Evolutionary conservation across 2,797 vertebrate species (phyloP), one percentile per base, ranked within the genome.

Genomic region (Botia kubotai): DNA sequence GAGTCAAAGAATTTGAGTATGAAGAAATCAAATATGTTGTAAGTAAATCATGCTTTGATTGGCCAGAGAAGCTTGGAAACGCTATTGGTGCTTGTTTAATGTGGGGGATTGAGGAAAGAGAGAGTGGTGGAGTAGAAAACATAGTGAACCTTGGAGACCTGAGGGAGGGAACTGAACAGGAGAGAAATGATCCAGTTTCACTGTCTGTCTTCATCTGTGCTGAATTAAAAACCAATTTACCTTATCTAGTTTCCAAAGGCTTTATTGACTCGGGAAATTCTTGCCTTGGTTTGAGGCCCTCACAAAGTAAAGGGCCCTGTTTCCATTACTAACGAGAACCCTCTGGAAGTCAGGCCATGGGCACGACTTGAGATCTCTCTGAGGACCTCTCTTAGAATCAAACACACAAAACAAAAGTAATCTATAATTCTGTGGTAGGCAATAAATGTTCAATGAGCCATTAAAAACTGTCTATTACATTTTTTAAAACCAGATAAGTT

Each of bases 301-400:
- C 86, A 26, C 84, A 84, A 73, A 80, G 82, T 63, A 13, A 46
- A 46, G 74, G 43, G 83, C 85, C 84, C 84, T 90, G 87, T 92
- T 92, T 89, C 79, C 75, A 81, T 85, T 82, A 58, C 87, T 92
- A 93, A 94, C 87, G 55, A 84, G 86, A 94, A 93, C 90, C 90
- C 77, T 87, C 87, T 92, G 91, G 83, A 87, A 82, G 84, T 87
- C 75, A 52, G 21, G 36, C 52, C 11, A 66, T 43, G 29, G 48
- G 76, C 82, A 46, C 7, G 21, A 46, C 52, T 48, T 43, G 50
- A 50, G 80, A 26, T 70, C 19, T 66, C 26, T 53, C 39, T 60
- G 7, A 76, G 26, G 29, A 33, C 39, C 26, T 19, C 21, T 48
- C 11, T 39, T 43, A 43, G n/a, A 58, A 69, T 11, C 19, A 48